phyloP scores from a whole-genome alignment of 30 jellyfish, hydroid and myxozoan genomes.

The Aurelia aurita region DNA sequence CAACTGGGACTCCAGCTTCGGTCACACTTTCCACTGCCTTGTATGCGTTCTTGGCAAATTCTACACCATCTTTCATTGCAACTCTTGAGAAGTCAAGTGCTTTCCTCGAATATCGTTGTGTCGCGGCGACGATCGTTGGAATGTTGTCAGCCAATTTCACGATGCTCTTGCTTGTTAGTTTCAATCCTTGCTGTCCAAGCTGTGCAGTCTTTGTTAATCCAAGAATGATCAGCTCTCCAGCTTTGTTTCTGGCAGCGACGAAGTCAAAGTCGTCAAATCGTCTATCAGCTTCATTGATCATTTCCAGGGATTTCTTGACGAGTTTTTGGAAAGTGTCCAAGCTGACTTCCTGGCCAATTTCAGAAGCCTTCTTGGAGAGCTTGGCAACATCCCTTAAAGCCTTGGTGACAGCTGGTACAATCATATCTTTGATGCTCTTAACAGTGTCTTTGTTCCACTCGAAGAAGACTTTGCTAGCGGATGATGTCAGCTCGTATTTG shows the following conservation, averaged over 20 bases:
- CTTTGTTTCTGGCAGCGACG: slow-evolving; percentile 63
- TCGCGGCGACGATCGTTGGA: slow-evolving; percentile 42
- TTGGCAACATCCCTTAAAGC: slow-evolving; percentile 20
- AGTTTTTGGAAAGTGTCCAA: slow-evolving; percentile 15
- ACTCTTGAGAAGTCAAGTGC: slow-evolving; percentile 26
- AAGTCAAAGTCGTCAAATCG: slow-evolving; percentile 68
- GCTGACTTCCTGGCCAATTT: slow-evolving; percentile 38
- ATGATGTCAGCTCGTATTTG: slow-evolving; percentile 73
- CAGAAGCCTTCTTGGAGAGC: slow-evolving; percentile 10
- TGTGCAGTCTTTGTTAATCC: slow-evolving; percentile 31
- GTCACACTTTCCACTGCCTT: slow-evolving; percentile 74
- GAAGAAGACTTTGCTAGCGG: slow-evolving; percentile 71
- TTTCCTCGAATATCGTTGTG: slow-evolving; percentile 14
- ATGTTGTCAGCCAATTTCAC: slow-evolving; percentile 41
- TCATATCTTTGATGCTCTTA: slow-evolving; percentile 25
- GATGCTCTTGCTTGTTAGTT: slow-evolving; percentile 40
- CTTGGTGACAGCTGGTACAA: slow-evolving; percentile 41
- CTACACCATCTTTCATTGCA: slow-evolving; percentile 10
- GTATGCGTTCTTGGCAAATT: slow-evolving; percentile 41
- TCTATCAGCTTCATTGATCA: slow-evolving; percentile 63
- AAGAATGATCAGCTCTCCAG: slow-evolving; percentile 44
- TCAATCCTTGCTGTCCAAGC: slow-evolving; percentile 41
- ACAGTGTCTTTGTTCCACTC: slow-evolving; percentile 89
- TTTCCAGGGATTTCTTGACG: neutral
- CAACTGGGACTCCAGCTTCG: slow-evolving; percentile 88